Percentiles rank a stretch among this genome's conserved stretches.
phyloP scores from a whole-genome alignment of 2,113 vertebrate species.

The Nyctibius bracteatus region DNA sequence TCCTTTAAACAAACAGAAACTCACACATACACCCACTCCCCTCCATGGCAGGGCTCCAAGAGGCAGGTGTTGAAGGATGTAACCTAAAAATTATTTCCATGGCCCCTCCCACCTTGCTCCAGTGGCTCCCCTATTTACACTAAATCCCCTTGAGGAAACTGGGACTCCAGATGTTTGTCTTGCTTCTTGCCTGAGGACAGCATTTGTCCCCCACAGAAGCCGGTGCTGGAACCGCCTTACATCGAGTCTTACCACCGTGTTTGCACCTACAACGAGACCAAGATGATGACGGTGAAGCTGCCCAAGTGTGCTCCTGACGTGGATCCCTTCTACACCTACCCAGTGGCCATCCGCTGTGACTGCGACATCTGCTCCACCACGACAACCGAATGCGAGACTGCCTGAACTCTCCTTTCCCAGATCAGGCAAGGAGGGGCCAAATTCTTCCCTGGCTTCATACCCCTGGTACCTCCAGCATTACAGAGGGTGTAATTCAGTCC shows the following conservation, averaged over 20 bases:
- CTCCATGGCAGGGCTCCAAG: background rate
- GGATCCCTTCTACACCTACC: constrained; percentile 87
- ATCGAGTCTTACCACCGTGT: constrained; percentile 86
- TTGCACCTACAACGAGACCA: constrained; percentile 90
- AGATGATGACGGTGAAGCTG: constrained; percentile 80
- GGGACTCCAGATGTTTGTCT: background rate
- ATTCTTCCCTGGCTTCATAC: background rate
- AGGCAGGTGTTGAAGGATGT: background rate
- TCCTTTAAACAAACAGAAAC: background rate
- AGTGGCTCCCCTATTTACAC: background rate
- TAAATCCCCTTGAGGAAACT: background rate
- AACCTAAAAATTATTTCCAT: background rate
- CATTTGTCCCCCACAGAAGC: constrained; percentile 75
- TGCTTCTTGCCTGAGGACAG: background rate
- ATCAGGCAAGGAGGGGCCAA: fast-evolving
- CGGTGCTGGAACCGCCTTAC: constrained; percentile 85
- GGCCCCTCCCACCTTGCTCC: background rate
- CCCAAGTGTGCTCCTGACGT: constrained; percentile 76
- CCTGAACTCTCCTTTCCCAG: constrained; percentile 33
- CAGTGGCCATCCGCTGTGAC: constrained; percentile 84
- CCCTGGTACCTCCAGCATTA: background rate
- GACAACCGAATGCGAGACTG: constrained; percentile 86
- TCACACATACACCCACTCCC: background rate
- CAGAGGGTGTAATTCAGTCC: background rate
- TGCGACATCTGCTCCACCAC: constrained; percentile 84